Base-by-base conservation (phyloP, 2,113 vertebrate species). In the Coturnix japonica region DNA sequence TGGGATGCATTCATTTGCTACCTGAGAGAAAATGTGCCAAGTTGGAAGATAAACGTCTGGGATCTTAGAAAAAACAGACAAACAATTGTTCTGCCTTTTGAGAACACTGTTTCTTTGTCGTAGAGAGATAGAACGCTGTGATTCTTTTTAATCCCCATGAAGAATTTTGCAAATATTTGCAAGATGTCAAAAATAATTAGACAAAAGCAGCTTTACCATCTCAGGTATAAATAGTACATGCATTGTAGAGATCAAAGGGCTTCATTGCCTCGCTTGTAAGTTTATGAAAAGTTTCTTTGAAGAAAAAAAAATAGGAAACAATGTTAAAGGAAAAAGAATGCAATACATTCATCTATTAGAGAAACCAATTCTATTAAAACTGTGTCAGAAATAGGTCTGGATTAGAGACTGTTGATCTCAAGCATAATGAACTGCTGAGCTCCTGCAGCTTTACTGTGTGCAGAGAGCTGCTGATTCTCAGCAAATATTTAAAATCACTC, bases 181-280 rank as follows among this genome's bases (percentile, higher is more conserved):
- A 95, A 94, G 94, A 91, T 41, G 94, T 98, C 97, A 97, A 82
- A 97, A 96, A 97, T 97, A 97, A 98, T 98, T 97, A 97, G 96
- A 96, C 93, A 95, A 95, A 95, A 97, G 81, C 85, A 79, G 87
- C 94, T 96, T 87, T 85, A 17, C 64, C 91, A 84, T 73, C 90
- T 84, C 37, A 26, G 69, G 78, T 79, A 94, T 76, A 95, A 96
- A 93, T 63, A 70, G 90, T 75, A 78, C 4, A 41, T 61, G 79
- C 59, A 94, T 95, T 86, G 92, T 95, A 89, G 75, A 96, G 96
- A 97, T 97, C 97, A 97, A 97, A 97, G 92, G 86, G 63, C 64
- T 90, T 87, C 85, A 67, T 64, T 83, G 91, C 43, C 83, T 89
- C 57, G 73, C 93, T 91, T 92, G 91, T 91, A 96, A 93, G 89